Percentiles rank a stretch among this genome's conserved stretches.
These are phyloP conservation scores for Saccopteryx leptura DNA, from an alignment of 2,113 vertebrate genomes.

Conservation along the genomic window DNA sequence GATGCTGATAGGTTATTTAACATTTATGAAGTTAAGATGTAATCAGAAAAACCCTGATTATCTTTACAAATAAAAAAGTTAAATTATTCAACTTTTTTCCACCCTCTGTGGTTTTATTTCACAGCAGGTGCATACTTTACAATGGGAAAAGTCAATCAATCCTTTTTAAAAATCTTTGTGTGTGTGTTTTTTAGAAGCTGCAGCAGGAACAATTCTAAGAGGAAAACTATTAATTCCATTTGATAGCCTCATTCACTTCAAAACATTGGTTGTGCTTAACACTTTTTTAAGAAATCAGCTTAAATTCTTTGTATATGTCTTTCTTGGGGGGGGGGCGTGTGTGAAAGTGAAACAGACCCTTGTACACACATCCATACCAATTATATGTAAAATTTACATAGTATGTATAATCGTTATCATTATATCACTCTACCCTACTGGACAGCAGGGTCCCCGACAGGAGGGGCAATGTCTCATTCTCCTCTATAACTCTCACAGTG, in stretches of 20 bases:
- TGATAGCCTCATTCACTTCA: slow-evolving; percentile 76
- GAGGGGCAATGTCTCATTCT: background rate
- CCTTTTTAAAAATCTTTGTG: slow-evolving; percentile 71
- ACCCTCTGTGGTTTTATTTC: slow-evolving; percentile 84
- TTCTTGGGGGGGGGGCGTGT: background rate
- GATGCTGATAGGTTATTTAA: slow-evolving; percentile 99
- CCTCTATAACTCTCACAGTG: background rate
- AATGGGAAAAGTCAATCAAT: slow-evolving; percentile 89
- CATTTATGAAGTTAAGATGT: slow-evolving; percentile 99
- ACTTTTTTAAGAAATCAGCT: slow-evolving; percentile 49
- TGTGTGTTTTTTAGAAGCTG: slow-evolving; percentile 77
- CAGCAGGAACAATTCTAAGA: slow-evolving; percentile 79
- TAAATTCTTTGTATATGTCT: background rate
- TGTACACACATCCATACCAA: background rate
- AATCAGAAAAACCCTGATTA: slow-evolving; percentile 99
- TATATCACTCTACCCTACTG: background rate
- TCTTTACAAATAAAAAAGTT: slow-evolving; percentile 99
- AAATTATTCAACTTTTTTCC: slow-evolving; percentile 96
- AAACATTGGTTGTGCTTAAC: slow-evolving; percentile 69
- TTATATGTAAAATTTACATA: background rate
- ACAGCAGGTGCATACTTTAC: slow-evolving; percentile 88
- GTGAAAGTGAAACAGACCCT: background rate
- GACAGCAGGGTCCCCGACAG: background rate
- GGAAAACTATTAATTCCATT: slow-evolving; percentile 80
- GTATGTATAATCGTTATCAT: background rate